Conservation (phyloP, 2,888 invertebrate species). For the Lordiphosa andalusiaca region DNA sequence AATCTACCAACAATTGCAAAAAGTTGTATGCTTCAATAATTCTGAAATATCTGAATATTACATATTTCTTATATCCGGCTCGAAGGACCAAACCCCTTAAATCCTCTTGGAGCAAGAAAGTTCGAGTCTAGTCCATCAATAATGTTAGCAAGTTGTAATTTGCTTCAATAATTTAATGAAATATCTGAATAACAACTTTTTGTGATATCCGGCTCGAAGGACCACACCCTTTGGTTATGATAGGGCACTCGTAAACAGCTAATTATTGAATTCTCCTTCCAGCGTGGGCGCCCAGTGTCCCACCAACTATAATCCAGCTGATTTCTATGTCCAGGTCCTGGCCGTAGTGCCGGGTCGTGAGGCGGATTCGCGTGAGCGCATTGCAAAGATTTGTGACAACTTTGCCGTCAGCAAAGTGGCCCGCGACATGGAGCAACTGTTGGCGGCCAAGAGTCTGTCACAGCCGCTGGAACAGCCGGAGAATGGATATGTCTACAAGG, state of each 20-base stretch:
- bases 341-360: slow-evolving; percentile 93
- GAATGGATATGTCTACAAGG: slow-evolving; percentile 79
- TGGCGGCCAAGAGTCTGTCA: slow-evolving; percentile 60
- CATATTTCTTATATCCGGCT: no score
- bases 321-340: slow-evolving; percentile 94
- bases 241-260: not conserved
- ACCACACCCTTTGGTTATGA: no score
- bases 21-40: no score
- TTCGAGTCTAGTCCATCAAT: no score
- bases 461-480: slow-evolving; percentile 83
- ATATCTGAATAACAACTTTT: no score
- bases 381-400: slow-evolving; percentile 89
- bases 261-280: not conserved
- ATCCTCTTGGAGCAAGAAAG: no score
- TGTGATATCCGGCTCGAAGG: no score
- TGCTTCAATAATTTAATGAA: no score
- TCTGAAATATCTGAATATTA: no score
- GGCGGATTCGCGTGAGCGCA: slow-evolving; percentile 88
- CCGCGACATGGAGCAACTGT: slow-evolving; percentile 75
- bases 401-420: slow-evolving; percentile 82
- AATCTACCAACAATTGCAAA: no score
- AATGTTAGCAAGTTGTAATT: no score
- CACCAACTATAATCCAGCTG: slow-evolving; percentile 95
- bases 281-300: slow-evolving; percentile 92
- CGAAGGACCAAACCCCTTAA: no score